Evolutionary conservation across 2,888 invertebrate species (phyloP).

Genomic region (Dusona sp.): DNA sequence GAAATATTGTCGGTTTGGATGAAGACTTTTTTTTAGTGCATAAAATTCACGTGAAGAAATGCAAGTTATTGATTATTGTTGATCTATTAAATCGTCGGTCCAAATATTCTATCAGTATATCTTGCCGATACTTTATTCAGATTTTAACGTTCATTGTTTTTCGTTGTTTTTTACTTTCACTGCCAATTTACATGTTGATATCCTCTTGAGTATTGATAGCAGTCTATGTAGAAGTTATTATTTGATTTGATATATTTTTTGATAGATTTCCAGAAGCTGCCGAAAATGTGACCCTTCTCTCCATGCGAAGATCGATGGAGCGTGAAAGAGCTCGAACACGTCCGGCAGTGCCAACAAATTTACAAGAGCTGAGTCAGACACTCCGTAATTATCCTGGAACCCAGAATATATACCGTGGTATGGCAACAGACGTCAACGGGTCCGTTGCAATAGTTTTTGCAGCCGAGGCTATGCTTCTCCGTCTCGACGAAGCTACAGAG

Average conservation of each 20-base stretch:
- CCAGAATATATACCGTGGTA: constrained; percentile 30
- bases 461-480: constrained; percentile 19
- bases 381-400: constrained; percentile 15
- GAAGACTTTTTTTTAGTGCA: not conserved
- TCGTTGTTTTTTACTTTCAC: not conserved
- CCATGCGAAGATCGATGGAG: constrained; percentile 37
- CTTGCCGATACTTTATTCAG: not conserved
- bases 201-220: not conserved
- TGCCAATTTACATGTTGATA: not conserved
- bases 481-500: constrained; percentile 16
- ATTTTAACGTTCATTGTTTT: not conserved
- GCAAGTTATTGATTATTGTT: not conserved
- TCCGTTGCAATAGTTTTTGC: constrained; percentile 38
- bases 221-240: not conserved
- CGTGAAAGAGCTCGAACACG: constrained; percentile 22
- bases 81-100: not conserved
- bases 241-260: not conserved
- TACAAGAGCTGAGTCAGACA: not conserved
- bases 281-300: constrained; percentile 19
- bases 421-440: constrained; percentile 29
- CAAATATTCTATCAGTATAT: not conserved
- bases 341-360: constrained; percentile 24
- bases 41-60: not conserved
- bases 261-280: constrained; percentile 30
- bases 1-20: not conserved